Evolutionary conservation across 2,797 vertebrate species (phyloP).

Genomic region (Malacoraja senta): DNA sequence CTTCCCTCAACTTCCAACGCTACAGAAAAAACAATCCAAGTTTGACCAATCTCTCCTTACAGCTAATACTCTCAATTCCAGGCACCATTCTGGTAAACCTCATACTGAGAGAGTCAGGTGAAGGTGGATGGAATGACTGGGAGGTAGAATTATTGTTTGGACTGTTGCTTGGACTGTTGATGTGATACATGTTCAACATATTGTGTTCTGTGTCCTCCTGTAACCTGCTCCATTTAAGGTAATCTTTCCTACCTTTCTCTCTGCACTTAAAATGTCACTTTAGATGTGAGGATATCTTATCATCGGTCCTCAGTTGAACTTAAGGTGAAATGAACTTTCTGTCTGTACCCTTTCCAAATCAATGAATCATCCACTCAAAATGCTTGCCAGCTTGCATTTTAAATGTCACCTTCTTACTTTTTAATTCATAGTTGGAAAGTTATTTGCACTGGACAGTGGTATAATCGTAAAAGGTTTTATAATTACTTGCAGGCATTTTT

Average conservation of each 20-base stretch:
- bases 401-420: background rate
- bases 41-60: too few relatives aligned
- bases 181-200: too few relatives aligned
- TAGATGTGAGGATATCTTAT: background rate
- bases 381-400: background rate
- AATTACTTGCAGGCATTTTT: background rate
- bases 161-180: too few relatives aligned
- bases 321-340: background rate
- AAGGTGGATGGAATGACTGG: too few relatives aligned
- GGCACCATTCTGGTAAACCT: too few relatives aligned
- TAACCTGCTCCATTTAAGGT: too few relatives aligned
- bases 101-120: too few relatives aligned
- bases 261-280: background rate
- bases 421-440: background rate
- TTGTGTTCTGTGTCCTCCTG: too few relatives aligned
- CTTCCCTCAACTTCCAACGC: too few relatives aligned
- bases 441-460: background rate
- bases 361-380: background rate
- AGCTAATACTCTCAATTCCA: too few relatives aligned
- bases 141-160: too few relatives aligned
- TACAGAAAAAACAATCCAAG: too few relatives aligned
- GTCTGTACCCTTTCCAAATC: background rate
- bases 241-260: background rate
- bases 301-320: background rate
- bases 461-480: background rate